These are phyloP conservation scores for Darevskia mixta DNA, from an alignment of 2,797 vertebrate genomes.

Conservation along the genomic window DNA sequence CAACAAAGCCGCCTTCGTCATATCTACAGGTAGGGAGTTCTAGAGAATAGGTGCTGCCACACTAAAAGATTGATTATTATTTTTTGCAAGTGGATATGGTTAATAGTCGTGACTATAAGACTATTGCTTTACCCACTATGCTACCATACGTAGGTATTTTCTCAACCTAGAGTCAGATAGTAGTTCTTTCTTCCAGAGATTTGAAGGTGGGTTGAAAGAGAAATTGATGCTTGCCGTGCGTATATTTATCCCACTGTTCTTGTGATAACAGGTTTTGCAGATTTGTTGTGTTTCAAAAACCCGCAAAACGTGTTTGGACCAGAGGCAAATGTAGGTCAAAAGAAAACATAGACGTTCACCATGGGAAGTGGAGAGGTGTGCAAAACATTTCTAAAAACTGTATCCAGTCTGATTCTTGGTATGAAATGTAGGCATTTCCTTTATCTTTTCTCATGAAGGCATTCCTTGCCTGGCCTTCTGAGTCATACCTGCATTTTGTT, in stretches of 20 bases:
- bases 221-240: neutral
- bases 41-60: too few species aligned
- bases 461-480: neutral
- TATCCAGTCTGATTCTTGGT: neutral
- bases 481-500: neutral
- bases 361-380: neutral
- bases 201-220: neutral
- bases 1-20: too few species aligned
- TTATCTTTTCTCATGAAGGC: neutral
- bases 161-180: neutral
- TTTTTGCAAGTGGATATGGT: too few species aligned
- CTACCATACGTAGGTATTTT: neutral
- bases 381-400: neutral
- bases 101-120: too few species aligned
- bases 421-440: neutral
- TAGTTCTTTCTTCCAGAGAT: neutral
- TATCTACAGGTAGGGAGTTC: too few species aligned
- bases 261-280: neutral
- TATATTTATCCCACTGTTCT: neutral
- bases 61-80: too few species aligned
- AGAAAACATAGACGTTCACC: neutral
- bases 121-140: neutral
- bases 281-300: neutral
- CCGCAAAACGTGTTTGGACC: neutral
- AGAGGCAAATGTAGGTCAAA: neutral